A percentile compares a stretch with the other conserved stretches of the same genome.
phyloP scores from a whole-genome alignment of 2,113 vertebrate species.

The Petaurus breviceps region DNA sequence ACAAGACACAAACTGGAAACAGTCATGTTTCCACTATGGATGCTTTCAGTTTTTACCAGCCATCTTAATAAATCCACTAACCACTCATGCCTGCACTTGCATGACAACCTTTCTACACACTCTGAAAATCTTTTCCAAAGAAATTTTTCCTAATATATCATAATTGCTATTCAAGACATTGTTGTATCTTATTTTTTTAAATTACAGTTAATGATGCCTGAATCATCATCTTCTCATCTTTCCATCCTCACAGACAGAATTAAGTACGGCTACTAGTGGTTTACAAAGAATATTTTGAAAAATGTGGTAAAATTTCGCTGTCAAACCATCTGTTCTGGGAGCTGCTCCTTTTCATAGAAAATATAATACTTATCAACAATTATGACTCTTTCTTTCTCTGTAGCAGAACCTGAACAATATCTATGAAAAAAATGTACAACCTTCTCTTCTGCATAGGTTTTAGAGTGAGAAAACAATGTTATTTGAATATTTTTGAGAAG shows the following conservation, averaged over 20 bases:
- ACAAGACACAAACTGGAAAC: background rate
- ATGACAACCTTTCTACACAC: constrained; percentile 9
- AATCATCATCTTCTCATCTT: constrained; percentile 38
- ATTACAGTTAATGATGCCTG: constrained; percentile 42
- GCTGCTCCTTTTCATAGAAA: constrained; percentile 52
- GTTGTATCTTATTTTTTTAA: constrained; percentile 32
- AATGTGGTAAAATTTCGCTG: constrained; percentile 47
- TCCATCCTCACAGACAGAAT: constrained; percentile 37
- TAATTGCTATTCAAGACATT: constrained; percentile 41
- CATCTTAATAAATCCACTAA: constrained; percentile 28
- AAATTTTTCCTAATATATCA: constrained; percentile 51
- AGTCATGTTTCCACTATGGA: background rate
- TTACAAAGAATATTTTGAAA: constrained; percentile 64
- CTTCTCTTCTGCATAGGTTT: background rate
- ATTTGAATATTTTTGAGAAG: background rate
- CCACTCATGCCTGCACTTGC: constrained; percentile 5
- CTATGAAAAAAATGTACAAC: background rate
- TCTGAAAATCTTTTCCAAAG: constrained; percentile 45
- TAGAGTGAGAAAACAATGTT: background rate
- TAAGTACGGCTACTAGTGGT: background rate
- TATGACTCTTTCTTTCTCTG: constrained; percentile 27
- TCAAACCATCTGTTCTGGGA: constrained; percentile 53
- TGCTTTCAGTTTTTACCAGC: constrained; percentile 11
- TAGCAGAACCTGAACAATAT: background rate
- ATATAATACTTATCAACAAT: constrained; percentile 44